Evolutionary conservation across 2,113 vertebrate species (phyloP), one percentile per base, ranked within the genome.

Genomic region (Rhinichthys klamathensis): DNA sequence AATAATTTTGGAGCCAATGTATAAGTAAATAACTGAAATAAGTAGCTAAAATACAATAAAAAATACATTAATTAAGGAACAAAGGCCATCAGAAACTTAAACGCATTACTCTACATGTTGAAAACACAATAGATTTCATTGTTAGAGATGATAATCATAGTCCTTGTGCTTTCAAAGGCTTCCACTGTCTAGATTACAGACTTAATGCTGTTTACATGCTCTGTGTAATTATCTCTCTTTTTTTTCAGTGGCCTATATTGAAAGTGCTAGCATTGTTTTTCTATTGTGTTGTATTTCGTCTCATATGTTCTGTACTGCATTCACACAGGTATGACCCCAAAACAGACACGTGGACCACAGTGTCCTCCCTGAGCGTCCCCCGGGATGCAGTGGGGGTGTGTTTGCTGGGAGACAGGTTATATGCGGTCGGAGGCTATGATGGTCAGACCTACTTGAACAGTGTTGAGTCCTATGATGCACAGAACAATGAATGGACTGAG

Each of bases 401-500:
- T 86, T 91, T 97, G 4, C 95, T 99, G 38, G 98, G 97, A 35
- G 98, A 99, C 91, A 92, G 94, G 72, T 88, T 99, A 0, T 99
- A 97, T 12, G 97, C 97, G 0, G 96, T 99, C 27, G 98, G 98
- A 0, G 98, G 98, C 87, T 99, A 99, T 2, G 97, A 99, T 6
- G 97, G 98, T 1, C 97, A 97, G 58, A 92, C 94, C 0, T 99
- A 99, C 88, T 93, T 99, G 92, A 97, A 93, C 88, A 98, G 93
- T 0, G 97, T 99, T 6, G 98, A 99, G 91, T 98, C 97, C 72
- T 99, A 99, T 0, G 97, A 99, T 88, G 95, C 96, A 25, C 97
- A 98, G 90, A 98, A 96, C 92, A 96, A 99, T 9, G 97, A 99
- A 89, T 99, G 98, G 98, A 97, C 95, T 49, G 96, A 98, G 97